Base-by-base conservation (phyloP, 2,113 vertebrate species). In the Neotragus moschatus region DNA sequence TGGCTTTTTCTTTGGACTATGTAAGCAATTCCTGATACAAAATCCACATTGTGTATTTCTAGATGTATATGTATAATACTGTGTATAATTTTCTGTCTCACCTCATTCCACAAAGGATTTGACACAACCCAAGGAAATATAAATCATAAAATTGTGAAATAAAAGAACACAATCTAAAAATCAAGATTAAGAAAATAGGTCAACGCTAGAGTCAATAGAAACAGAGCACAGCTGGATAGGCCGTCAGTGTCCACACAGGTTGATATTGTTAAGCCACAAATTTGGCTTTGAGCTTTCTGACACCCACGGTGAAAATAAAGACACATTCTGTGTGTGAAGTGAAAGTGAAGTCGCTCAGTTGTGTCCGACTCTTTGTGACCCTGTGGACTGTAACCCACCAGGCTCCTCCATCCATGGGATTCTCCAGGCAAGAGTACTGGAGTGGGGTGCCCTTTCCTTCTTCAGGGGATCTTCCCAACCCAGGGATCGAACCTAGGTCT, bases 121-220 rank as follows among this genome's bases (percentile, higher is more conserved):
- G 19, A 92, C 55, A 21, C 49, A 1, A 55, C 11, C 7, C 53
- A 85, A 93, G 61, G 45, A 96, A 88, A 75, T 58, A 13, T 39
- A 91, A 45, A 61, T 10, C 60, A 90, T 77, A 51, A 80, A 85
- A 89, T 5, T 84, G 2, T 28, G 92, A 95, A 84, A 81, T 86
- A 92, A 92, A 86, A 84, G 0, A 70, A 84, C 9, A 73, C 5
- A 73, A 79, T 66, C 85, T 53, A 63, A 97, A 97, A 81, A 91
- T 56, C 26, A 94, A 88, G 15, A 82, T 95, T 88, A 93, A 91
- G 56, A 97, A 91, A 97, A 90, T n/a, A 82, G 33, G 11, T 84
- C 28, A 88, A 82, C 88, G 17, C 2, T 90, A 89, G 10, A 91
- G 14, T 17, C 17, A 86, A 1, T 1, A 15, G 39, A 86, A 96